phyloP scores from a whole-genome alignment of 2,888 invertebrate species.

The Lycophotia porphyrea region DNA sequence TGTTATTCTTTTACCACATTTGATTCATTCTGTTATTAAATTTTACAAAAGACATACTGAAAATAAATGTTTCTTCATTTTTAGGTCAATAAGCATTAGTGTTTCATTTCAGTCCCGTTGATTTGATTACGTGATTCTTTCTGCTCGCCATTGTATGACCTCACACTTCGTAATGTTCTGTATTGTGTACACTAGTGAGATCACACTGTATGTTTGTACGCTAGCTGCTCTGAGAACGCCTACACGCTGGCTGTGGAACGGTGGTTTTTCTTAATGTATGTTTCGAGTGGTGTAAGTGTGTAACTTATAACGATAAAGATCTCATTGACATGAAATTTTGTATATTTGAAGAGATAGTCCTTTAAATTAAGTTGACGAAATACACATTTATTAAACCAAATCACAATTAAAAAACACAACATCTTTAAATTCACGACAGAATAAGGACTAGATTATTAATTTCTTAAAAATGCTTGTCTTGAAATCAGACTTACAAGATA shows the following conservation, averaged over 20 bases:
- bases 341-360: slow-evolving; percentile 52
- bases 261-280: slow-evolving; percentile 40
- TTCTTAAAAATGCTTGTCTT: neutral
- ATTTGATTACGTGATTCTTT: slow-evolving; percentile 43
- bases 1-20: slow-evolving; percentile 88
- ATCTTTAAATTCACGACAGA: neutral
- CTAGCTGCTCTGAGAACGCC: slow-evolving; percentile 30
- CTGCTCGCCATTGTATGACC: slow-evolving; percentile 26
- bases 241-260: slow-evolving; percentile 42
- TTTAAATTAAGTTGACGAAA: slow-evolving; percentile 45
- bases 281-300: slow-evolving; percentile 44
- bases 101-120: slow-evolving; percentile 83
- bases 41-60: slow-evolving; percentile 92
- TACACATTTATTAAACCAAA: slow-evolving; percentile 20
- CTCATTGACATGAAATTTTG: slow-evolving; percentile 49
- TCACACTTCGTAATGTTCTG: slow-evolving; percentile 21
- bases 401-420: slow-evolving; percentile 6
- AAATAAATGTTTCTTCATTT: slow-evolving; percentile 94
- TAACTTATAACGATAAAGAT: slow-evolving; percentile 55
- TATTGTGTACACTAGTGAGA: slow-evolving; percentile 31
- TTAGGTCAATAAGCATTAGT: slow-evolving; percentile 92
- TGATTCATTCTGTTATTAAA: slow-evolving; percentile 90
- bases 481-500: neutral
- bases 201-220: slow-evolving; percentile 43
- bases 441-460: neutral